phyloP scores from a whole-genome alignment of 1,140 invertebrate species.

The Brachionus manjavacas region DNA sequence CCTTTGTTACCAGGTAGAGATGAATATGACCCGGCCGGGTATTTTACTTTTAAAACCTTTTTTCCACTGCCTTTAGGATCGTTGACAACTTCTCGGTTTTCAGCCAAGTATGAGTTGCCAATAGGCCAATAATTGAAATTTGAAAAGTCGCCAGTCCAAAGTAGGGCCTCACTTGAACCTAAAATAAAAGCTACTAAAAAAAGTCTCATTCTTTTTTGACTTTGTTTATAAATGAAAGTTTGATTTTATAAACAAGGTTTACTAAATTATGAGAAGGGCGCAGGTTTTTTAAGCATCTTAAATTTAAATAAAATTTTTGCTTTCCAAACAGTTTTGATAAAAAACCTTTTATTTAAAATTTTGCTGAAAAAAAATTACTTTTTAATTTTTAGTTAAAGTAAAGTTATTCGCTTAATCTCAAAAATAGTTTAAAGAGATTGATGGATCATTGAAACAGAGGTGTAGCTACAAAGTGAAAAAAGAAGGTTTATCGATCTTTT shows the following conservation, averaged over 20 bases:
- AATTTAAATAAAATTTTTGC: not conserved
- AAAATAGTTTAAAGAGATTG: no score
- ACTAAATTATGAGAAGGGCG: not conserved
- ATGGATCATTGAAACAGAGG: no score
- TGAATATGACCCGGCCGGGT: conserved; percentile 14
- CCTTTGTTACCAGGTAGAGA: not conserved
- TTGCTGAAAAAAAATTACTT: no score
- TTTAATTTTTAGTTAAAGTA: no score
- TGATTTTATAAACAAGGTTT: not conserved
- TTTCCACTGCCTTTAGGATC: conserved; percentile 20
- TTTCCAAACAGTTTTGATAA: no score
- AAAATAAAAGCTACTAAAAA: not conserved
- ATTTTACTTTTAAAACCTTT: conserved; percentile 22
- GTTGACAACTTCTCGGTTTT: conserved; percentile 1
- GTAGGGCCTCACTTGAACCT: not conserved
- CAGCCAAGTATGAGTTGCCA: not conserved
- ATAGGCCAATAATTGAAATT: not conserved
- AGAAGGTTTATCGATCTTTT: no score
- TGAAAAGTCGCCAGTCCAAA: not conserved
- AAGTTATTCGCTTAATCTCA: no score
- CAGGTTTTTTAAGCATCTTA: not conserved
- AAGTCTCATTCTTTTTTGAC: not conserved
- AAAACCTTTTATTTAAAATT: no score
- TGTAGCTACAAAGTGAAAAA: no score
- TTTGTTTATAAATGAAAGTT: not conserved